These are phyloP conservation scores for Ptilorrhoa leucosticta DNA, from an alignment of 2,113 vertebrate species.

Conservation along the genomic window DNA sequence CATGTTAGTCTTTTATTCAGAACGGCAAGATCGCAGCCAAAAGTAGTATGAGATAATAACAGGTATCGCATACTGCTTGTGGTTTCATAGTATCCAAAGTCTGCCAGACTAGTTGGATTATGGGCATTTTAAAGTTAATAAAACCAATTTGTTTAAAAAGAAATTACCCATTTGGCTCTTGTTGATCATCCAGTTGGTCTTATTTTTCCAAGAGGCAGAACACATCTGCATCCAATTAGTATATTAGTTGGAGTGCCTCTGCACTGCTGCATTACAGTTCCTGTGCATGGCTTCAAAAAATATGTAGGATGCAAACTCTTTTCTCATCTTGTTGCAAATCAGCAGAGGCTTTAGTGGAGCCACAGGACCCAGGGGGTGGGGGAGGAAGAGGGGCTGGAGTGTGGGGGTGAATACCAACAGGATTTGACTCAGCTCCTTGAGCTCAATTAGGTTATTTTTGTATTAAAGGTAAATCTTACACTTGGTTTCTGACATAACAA, in stretches of 20 bases:
- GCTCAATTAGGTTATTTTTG: neutral
- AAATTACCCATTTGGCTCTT: constrained; percentile 51
- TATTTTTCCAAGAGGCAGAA: constrained; percentile 30
- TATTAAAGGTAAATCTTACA: neutral
- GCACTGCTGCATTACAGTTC: neutral
- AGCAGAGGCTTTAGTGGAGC: neutral
- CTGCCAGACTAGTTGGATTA: constrained; percentile 48
- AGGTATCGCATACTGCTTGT: constrained; percentile 25
- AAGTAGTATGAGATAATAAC: constrained; percentile 48
- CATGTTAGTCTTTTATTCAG: neutral
- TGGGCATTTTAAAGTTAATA: constrained; percentile 49
- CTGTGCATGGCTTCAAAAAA: neutral
- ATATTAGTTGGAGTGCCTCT: constrained; percentile 4
- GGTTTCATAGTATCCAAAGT: constrained; percentile 19
- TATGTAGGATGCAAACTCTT: neutral
- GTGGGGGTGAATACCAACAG: neutral
- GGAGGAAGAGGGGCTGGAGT: neutral
- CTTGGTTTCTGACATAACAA: neutral
- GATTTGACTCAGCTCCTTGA: neutral
- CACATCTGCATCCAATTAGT: constrained; percentile 34
- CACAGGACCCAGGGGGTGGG: neutral
- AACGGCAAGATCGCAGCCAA: constrained; percentile 21
- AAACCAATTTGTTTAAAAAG: constrained; percentile 52
- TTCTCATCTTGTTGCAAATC: neutral
- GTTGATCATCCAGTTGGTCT: constrained; percentile 42